A percentile compares a stretch with the other conserved stretches of the same genome.
These are phyloP conservation scores for Yponomeuta evonymella DNA, from an alignment of 2,888 invertebrate species.

Conservation along the genomic window DNA sequence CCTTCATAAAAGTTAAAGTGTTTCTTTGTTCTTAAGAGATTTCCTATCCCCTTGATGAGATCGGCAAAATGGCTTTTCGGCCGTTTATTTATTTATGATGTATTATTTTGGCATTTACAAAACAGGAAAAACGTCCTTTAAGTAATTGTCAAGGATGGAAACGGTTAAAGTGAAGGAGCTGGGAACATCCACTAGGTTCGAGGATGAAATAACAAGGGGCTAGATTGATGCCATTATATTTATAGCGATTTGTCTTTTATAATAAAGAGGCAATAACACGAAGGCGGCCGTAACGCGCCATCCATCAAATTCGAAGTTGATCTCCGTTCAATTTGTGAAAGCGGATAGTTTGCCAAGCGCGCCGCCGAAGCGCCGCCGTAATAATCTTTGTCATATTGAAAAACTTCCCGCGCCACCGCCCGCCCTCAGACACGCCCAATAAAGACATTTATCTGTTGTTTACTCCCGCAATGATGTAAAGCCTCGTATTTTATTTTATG, in stretches of 20 bases:
- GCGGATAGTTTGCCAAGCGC: constrained; percentile 46
- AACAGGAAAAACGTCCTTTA: too few species aligned
- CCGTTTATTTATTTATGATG: too few species aligned
- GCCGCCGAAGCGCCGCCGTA: constrained; percentile 28
- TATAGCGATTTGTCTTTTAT: not conserved
- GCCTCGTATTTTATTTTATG: constrained; percentile 4
- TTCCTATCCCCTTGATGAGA: constrained; percentile 35
- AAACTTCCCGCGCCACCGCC: constrained; percentile 42
- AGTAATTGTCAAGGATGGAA: too few species aligned
- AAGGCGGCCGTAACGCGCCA: constrained; percentile 27
- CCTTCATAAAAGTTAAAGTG: constrained; percentile 37
- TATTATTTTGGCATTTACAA: too few species aligned
- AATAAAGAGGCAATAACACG: not conserved
- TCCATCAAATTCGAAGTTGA: constrained; percentile 57
- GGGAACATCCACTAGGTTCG: too few species aligned
- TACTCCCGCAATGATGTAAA: constrained; percentile 10
- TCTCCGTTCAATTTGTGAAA: constrained; percentile 59
- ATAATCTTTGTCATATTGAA: constrained; percentile 48
- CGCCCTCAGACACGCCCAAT: constrained; percentile 18
- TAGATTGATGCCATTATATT: too few species aligned
- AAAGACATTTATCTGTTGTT: constrained; percentile 18
- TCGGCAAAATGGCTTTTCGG: too few species aligned
- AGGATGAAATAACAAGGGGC: too few species aligned
- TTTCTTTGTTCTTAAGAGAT: constrained; percentile 40
- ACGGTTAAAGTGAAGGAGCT: too few species aligned